Evolutionary conservation across 1,140 invertebrate genomes (phyloP), one percentile per base, ranked within the genome.

Genomic region (Hycleus phaleratus): DNA sequence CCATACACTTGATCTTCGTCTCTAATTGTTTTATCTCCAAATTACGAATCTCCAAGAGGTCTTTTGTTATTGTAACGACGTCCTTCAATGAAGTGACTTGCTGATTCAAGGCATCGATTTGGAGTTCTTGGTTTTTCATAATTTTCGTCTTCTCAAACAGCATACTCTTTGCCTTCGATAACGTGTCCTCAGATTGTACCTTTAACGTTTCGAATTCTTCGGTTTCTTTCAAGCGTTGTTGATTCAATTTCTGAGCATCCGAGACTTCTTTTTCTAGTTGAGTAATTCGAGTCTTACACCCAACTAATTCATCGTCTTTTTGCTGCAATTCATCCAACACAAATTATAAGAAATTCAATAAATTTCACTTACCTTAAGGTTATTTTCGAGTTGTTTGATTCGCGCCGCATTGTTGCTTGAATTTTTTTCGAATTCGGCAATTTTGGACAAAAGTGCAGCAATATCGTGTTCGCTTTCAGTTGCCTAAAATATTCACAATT

Each of bases 61-160:
- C 85, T 66, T 88, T 88, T 1, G 87, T 89, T 43, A 90, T 87
- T 6, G 77, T 72, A 7, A 88, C 79, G 2, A 90, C 87, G 60
- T 91, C 87, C 71, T 88, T 88, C 18, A 90, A 73, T 2, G 87
- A 86, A 12, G 79, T 72, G 3, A 88, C 84, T 68, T 89, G 86
- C 26, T 80, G 81, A 11, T 78, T 82, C 5, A 88, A 69, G 0
- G 85, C 85, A 40, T 80, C 79, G 38, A 88, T 88, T 68, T 87
- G 85, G 57, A 85, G 75, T 70, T 88, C 85, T 68, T 88, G 85
- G 69, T 86, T 87, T 64, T 84, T 84, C 50, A 82, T 81, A 61
- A 83, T 77, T 76, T 85, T 85, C 2, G 82, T 84, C 63, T 84
- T 84, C 60, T 85, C 83, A 64, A 84, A 84, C 12, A 85, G 79